Conservation (phyloP, 2,888 invertebrate genomes). For the Meloe dianella region DNA sequence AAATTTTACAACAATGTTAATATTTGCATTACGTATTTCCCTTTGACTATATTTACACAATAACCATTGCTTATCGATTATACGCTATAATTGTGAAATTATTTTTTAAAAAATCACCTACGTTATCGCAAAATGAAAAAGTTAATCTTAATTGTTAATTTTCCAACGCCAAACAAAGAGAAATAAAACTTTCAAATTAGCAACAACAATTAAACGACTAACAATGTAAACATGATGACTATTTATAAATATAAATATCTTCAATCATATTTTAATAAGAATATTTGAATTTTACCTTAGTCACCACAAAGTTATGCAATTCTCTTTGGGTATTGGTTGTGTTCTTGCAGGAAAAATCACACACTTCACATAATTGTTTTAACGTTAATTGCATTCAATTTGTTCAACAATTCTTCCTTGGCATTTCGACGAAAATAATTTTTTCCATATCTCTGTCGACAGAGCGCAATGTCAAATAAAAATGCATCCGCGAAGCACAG, state of each 20-base stretch:
- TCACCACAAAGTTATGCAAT: background rate
- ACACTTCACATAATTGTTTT: background rate
- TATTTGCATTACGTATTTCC: background rate
- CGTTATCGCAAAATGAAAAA: background rate
- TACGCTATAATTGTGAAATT: background rate
- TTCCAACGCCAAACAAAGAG: background rate
- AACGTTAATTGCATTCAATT: background rate
- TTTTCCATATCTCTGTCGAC: slow-evolving; percentile 4
- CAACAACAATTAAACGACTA: background rate
- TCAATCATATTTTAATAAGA: background rate
- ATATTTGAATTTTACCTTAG: background rate
- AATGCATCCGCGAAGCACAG: slow-evolving; percentile 27
- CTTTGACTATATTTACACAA: background rate
- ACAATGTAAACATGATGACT: background rate
- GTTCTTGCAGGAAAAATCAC: background rate
- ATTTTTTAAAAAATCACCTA: background rate
- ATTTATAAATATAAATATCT: background rate
- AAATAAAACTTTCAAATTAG: background rate
- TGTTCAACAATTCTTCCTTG: background rate
- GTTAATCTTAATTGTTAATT: background rate
- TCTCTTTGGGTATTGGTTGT: background rate
- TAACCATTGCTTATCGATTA: background rate
- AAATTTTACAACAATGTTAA: background rate
- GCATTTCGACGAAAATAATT: background rate
- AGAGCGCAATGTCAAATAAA: slow-evolving; percentile 16